Conservation (phyloP, 1,140 invertebrate genomes). For the Calephelis nemesis region DNA sequence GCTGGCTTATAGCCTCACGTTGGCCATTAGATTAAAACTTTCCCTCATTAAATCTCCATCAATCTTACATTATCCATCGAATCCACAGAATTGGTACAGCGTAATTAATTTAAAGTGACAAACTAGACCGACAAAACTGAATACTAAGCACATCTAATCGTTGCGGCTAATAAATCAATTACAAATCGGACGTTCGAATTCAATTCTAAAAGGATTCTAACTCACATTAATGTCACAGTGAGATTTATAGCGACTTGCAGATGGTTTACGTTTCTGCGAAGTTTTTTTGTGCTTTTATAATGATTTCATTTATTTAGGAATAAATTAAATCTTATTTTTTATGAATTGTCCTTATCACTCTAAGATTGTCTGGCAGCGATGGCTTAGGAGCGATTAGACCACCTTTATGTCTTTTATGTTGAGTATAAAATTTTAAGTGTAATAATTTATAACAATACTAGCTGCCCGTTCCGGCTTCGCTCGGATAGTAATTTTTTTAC, state of each 20-base stretch:
- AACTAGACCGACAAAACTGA: constrained; percentile 17
- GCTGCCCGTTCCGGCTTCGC: too few species aligned
- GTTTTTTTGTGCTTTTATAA: not conserved
- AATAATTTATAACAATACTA: too few species aligned
- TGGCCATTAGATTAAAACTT: constrained; percentile 14
- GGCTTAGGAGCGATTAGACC: too few species aligned
- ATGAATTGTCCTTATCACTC: too few species aligned
- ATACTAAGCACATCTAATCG: constrained; percentile 19
- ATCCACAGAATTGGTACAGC: constrained; percentile 13
- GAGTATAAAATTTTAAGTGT: too few species aligned
- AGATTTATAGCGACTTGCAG: constrained; percentile 7
- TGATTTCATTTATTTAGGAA: too few species aligned
- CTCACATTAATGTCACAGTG: constrained; percentile 11
- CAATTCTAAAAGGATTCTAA: constrained; percentile 5
- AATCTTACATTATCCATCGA: constrained; percentile 18
- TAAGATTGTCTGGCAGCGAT: too few species aligned
- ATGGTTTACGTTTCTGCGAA: not conserved
- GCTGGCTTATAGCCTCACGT: not conserved
- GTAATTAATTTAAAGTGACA: constrained; percentile 19
- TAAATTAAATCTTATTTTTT: too few species aligned
- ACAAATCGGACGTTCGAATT: constrained; percentile 9
- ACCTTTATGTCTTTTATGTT: too few species aligned
- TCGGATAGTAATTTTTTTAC: too few species aligned
- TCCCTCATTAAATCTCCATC: constrained; percentile 16
- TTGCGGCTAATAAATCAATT: constrained; percentile 19